A percentile compares a stretch with the other conserved stretches of the same genome.
These are phyloP conservation scores for Micrastur ruficollis DNA, from an alignment of 2,797 vertebrate species.

Conservation along the genomic window DNA sequence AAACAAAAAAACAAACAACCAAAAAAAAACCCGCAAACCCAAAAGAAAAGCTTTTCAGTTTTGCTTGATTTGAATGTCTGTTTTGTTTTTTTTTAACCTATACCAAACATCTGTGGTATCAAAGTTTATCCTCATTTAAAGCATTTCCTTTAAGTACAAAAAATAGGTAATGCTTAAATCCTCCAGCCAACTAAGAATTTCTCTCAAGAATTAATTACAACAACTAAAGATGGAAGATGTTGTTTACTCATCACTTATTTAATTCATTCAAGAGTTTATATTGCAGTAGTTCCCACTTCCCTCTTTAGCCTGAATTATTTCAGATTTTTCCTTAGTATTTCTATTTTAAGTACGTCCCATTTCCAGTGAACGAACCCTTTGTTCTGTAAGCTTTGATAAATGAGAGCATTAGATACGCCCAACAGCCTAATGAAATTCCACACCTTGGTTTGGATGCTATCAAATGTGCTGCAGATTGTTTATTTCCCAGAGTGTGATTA, in stretches of 20 bases:
- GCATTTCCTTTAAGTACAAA: not conserved
- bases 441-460: constrained; percentile 27
- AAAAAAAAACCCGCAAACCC: too few relatives aligned
- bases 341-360: not conserved
- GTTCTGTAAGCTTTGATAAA: constrained; percentile 53
- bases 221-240: not conserved
- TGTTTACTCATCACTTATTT: not conserved
- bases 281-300: not conserved
- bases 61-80: not conserved
- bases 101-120: not conserved
- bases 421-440: constrained; percentile 51
- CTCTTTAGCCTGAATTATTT: not conserved
- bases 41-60: too few relatives aligned
- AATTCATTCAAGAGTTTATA: constrained; percentile 9
- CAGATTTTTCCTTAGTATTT: not conserved
- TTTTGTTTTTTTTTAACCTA: not conserved
- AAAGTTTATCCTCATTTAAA: not conserved
- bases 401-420: constrained; percentile 26
- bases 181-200: not conserved
- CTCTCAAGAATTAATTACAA: not conserved
- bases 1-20: too few relatives aligned
- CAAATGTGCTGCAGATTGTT: constrained; percentile 30
- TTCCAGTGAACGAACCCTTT: not conserved
- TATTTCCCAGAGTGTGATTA: constrained; percentile 57
- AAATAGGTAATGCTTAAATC: not conserved